phyloP scores from a whole-genome alignment of 2,113 vertebrate species.

The Sphaerodactylus townsendi region DNA sequence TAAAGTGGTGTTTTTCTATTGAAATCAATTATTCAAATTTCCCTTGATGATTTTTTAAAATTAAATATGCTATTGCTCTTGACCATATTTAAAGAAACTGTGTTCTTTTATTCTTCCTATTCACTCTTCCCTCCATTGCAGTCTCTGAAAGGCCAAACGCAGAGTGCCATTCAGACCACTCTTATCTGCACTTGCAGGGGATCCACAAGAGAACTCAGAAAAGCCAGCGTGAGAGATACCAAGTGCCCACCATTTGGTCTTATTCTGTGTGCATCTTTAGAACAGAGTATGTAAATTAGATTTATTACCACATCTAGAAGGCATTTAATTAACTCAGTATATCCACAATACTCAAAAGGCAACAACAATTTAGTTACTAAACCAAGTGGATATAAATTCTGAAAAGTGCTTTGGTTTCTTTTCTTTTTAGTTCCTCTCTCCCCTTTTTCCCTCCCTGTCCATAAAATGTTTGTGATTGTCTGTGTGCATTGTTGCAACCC shows the following conservation, averaged over 20 bases:
- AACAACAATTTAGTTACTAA: neutral
- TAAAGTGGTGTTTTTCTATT: neutral
- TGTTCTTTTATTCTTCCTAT: neutral
- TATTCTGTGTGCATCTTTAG: neutral
- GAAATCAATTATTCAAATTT: neutral
- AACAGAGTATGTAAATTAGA: neutral
- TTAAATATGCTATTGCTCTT: conserved; percentile 1
- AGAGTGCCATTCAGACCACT: neutral
- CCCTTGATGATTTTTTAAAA: neutral
- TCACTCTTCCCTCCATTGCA: neutral
- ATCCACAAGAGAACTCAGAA: neutral
- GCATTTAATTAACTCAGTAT: neutral
- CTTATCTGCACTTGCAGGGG: conserved; percentile 16
- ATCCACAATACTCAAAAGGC: neutral
- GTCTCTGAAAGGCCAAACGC: conserved; percentile 9
- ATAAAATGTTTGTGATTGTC: conserved; percentile 3
- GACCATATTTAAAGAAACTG: neutral
- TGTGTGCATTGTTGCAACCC: neutral
- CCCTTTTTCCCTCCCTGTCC: neutral
- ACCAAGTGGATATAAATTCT: neutral
- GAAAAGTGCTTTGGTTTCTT: neutral
- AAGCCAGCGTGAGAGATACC: neutral
- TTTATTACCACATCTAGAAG: neutral
- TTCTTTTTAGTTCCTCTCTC: neutral
- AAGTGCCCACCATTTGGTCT: neutral